These are phyloP conservation scores for Pseudomugil gertrudae DNA, from an alignment of 2,797 vertebrate genomes.

Conservation along the genomic window DNA sequence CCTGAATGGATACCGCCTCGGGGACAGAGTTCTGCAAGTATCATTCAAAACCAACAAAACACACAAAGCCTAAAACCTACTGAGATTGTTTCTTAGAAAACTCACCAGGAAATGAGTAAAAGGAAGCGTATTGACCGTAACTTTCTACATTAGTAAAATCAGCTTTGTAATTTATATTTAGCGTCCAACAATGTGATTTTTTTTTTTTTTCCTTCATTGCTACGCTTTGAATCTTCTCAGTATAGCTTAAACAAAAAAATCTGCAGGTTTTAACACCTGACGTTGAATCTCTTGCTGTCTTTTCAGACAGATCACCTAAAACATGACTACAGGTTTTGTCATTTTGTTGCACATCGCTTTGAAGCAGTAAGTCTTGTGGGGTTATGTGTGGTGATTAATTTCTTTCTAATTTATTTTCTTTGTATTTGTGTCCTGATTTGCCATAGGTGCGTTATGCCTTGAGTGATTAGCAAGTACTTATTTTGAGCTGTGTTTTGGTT, in stretches of 20 bases:
- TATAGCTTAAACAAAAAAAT: conserved; percentile 88
- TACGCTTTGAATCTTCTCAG: conserved; percentile 90
- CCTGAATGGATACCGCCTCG: conserved; percentile 97
- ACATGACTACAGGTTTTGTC: conserved; percentile 80
- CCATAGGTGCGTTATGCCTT: conserved; percentile 83
- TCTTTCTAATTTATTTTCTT: conserved; percentile 66
- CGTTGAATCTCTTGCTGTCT: conserved; percentile 89
- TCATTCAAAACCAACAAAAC: conserved; percentile 99
- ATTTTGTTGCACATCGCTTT: conserved; percentile 89
- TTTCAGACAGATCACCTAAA: conserved; percentile 90
- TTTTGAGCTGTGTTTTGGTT: conserved; percentile 80
- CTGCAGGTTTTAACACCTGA: conserved; percentile 87
- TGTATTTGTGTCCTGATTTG: conserved; percentile 79
- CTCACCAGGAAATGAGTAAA: conserved; percentile 82
- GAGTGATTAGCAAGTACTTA: conserved; percentile 82
- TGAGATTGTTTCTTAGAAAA: conserved; percentile 90
- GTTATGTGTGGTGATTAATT: conserved; percentile 85
- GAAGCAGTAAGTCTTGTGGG: conserved; percentile 85
- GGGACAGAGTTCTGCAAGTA: conserved; percentile 97
- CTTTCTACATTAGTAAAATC: conserved; percentile 91
- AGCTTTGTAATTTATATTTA: conserved; percentile 93
- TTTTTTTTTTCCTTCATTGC: conserved; percentile 56
- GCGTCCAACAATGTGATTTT: conserved; percentile 87
- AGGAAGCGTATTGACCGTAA: conserved; percentile 73
- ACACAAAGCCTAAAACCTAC: conserved; percentile 94